phyloP scores from a whole-genome alignment of 2,113 vertebrate species.

The Lepus europaeus region DNA sequence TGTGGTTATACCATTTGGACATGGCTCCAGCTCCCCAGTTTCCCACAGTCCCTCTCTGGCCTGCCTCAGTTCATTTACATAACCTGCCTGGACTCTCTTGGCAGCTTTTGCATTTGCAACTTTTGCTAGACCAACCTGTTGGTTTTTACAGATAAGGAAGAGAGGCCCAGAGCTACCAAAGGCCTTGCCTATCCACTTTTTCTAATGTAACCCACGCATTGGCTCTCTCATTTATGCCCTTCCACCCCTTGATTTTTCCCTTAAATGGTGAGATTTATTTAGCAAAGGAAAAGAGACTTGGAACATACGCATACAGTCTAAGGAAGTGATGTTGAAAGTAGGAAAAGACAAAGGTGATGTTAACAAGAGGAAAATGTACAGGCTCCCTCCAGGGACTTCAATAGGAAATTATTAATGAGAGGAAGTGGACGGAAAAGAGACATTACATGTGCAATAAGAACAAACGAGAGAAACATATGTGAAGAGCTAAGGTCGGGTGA shows the following conservation, averaged over 20 bases:
- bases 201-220: background rate
- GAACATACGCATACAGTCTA: background rate
- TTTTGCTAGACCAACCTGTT: background rate
- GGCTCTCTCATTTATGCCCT: background rate
- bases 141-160: background rate
- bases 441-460: background rate
- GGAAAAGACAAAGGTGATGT: constrained; percentile 44
- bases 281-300: constrained; percentile 39
- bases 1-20: background rate
- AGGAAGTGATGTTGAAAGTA: constrained; percentile 18
- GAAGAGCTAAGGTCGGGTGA: background rate
- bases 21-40: background rate
- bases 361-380: background rate
- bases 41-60: background rate
- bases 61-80: background rate
- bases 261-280: constrained; percentile 3
- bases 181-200: background rate
- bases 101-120: background rate
- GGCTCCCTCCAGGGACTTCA: background rate
- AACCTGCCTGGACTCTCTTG: background rate
- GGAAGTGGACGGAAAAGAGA: constrained; percentile 43
- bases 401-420: constrained; percentile 45
- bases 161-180: background rate
- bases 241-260: background rate
- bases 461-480: background rate